Evolutionary conservation across 2,888 invertebrate species (phyloP).

Genomic region (Malachius bipustulatus): DNA sequence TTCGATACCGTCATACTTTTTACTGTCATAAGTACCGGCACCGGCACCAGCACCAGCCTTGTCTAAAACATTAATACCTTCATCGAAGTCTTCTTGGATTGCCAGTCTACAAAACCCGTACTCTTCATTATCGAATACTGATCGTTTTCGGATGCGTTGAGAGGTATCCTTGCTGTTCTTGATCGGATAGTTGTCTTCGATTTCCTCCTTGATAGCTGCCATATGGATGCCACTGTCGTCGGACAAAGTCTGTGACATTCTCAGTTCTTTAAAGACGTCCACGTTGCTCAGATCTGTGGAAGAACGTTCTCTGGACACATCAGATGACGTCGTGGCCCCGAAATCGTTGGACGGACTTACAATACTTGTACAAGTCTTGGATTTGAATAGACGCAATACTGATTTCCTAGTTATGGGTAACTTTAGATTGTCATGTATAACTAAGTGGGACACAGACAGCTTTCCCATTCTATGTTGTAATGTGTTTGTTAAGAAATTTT

Average conservation of each 20-base stretch:
- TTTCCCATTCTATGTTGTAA: slow-evolving; percentile 3
- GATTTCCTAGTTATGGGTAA: not conserved
- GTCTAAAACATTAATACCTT: not conserved
- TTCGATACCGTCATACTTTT: not conserved
- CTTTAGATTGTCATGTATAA: slow-evolving; percentile 1
- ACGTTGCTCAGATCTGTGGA: no score
- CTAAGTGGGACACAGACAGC: not conserved
- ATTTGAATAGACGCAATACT: not conserved
- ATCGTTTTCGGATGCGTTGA: no score
- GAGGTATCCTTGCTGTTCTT: no score
- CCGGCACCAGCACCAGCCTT: not conserved
- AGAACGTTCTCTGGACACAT: no score
- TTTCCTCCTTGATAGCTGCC: not conserved
- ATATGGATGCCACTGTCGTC: not conserved
- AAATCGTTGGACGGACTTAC: no score
- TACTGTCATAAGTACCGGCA: no score
- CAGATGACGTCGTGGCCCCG: no score
- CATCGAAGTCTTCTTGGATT: not conserved
- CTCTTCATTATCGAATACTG: no score
- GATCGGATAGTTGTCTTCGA: not conserved
- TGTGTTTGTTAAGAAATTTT: no score
- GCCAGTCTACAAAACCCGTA: not conserved
- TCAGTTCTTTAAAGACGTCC: no score
- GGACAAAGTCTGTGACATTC: not conserved
- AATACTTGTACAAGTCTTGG: not conserved